Evolutionary conservation across 2,113 vertebrate species (phyloP).

Genomic region (Myrmophylax atrothorax): DNA sequence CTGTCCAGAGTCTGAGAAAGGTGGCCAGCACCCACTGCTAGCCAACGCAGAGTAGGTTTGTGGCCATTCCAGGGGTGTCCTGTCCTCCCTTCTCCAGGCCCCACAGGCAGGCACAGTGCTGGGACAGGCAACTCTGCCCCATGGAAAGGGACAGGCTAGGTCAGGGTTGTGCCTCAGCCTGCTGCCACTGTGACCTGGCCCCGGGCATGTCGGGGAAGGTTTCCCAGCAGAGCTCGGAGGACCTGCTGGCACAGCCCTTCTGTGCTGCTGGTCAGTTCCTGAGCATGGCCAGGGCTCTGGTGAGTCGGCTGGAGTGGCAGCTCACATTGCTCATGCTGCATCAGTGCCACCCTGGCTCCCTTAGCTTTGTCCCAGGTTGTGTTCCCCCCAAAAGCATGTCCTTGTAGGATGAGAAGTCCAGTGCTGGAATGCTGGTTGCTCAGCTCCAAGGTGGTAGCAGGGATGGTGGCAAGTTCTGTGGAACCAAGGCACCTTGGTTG

Average conservation of each 20-base stretch:
- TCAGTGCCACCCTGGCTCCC: neutral
- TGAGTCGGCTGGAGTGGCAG: neutral
- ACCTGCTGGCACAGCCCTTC: slow-evolving; percentile 4
- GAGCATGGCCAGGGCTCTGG: fast-evolving
- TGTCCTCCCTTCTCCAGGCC: neutral
- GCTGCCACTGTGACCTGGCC: neutral
- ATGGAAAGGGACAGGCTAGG: neutral
- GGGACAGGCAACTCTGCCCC: neutral
- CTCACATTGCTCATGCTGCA: neutral
- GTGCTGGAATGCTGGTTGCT: neutral
- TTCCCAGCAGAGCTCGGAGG: neutral
- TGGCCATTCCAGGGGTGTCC: fast-evolving
- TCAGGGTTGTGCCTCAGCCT: neutral
- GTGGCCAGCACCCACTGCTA: neutral
- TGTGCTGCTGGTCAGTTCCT: neutral
- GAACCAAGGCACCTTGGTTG: neutral
- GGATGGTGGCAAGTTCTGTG: neutral
- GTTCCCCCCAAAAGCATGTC: neutral
- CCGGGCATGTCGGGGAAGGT: fast-evolving
- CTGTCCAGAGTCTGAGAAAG: neutral
- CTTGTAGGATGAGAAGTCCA: neutral
- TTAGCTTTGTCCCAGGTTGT: neutral
- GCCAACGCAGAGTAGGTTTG: fast-evolving
- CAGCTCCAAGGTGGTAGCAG: neutral
- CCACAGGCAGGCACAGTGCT: fast-evolving